Evolutionary conservation across 2,888 invertebrate species (phyloP).

Genomic region (Mesorhabditis spiculigera): DNA sequence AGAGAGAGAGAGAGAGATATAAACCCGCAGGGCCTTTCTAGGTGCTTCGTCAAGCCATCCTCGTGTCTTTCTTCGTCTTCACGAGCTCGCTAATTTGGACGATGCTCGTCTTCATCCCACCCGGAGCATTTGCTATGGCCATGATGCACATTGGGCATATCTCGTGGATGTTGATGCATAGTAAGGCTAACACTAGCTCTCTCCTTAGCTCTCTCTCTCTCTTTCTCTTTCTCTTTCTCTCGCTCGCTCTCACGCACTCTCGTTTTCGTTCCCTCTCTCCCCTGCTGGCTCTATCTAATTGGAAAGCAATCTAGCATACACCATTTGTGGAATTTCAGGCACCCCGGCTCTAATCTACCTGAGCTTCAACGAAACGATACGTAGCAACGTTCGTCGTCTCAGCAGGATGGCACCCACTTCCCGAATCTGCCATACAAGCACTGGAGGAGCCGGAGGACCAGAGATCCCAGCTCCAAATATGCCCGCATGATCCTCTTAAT

Average conservation of each 20-base stretch:
- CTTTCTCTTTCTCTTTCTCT: too few relatives aligned
- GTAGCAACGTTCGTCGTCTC: too few relatives aligned
- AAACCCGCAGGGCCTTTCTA: too few relatives aligned
- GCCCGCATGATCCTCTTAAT: too few relatives aligned
- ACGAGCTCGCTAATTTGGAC: neutral
- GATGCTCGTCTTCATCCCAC: neutral
- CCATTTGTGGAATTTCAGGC: neutral
- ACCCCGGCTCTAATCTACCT: neutral
- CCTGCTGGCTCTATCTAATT: neutral
- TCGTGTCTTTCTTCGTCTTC: neutral
- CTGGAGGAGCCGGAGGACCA: too few relatives aligned
- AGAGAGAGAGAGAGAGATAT: too few relatives aligned
- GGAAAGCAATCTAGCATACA: neutral
- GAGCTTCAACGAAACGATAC: neutral
- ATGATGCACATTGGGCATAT: neutral
- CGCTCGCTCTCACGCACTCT: too few relatives aligned
- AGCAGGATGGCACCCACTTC: too few relatives aligned
- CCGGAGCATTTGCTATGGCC: neutral
- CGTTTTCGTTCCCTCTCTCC: too few relatives aligned
- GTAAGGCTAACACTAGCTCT: neutral
- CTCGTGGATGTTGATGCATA: slow-evolving; percentile 1
- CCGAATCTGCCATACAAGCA: too few relatives aligned
- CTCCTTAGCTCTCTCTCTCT: too few relatives aligned
- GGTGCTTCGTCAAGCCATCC: neutral
- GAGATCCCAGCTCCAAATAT: too few relatives aligned